Evolutionary conservation across 2,113 vertebrate species (phyloP).

Genomic region (Rhegmatorhina hoffmannsi): DNA sequence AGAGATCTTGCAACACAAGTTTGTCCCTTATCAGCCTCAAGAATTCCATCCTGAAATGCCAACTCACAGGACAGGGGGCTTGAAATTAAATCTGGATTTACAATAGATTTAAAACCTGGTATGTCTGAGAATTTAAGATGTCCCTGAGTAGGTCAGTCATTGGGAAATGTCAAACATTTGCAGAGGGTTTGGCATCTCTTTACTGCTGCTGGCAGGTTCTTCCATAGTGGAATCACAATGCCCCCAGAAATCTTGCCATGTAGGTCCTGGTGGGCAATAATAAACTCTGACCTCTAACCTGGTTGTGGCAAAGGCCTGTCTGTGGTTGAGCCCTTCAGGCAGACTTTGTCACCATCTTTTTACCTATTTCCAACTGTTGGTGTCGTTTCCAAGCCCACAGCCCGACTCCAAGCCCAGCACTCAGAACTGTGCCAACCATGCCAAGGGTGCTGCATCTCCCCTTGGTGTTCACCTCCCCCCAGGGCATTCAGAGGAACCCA

Average conservation of each 20-base stretch:
- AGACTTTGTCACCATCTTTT: background rate
- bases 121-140: rapidly evolving
- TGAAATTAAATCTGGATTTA: background rate
- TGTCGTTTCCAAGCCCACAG: rapidly evolving
- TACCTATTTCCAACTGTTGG: rapidly evolving
- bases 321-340: background rate
- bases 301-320: background rate
- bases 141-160: rapidly evolving
- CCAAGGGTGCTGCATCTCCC: background rate
- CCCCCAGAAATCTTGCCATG: background rate
- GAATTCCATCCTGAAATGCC: background rate
- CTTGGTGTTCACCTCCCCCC: background rate
- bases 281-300: background rate
- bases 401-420: no score
- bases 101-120: rapidly evolving
- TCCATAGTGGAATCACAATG: rapidly evolving
- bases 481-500: background rate
- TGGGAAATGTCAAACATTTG: rapidly evolving
- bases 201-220: background rate
- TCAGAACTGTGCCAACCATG: rapidly evolving
- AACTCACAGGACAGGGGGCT: background rate
- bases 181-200: background rate
- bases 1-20: background rate
- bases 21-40: background rate
- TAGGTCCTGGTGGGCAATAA: background rate